A percentile compares a stretch with the other conserved stretches of the same genome.
phyloP scores from a whole-genome alignment of 2,113 vertebrate species.

The Semnopithecus entellus region DNA sequence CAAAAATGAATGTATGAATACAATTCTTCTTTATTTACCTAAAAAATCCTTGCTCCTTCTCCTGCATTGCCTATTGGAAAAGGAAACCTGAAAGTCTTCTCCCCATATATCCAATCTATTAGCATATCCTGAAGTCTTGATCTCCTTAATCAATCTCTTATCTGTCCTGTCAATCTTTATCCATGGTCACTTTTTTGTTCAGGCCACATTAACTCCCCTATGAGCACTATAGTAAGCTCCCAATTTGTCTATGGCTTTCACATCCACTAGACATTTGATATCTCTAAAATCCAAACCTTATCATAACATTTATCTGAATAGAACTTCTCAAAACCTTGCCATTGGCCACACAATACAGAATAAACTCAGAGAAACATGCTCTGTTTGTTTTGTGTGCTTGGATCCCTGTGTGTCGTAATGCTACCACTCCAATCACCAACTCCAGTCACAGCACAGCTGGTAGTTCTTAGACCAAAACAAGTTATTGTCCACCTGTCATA shows the following conservation, averaged over 20 bases:
- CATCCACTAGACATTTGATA: not conserved
- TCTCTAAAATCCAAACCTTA: not conserved
- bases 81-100: not conserved
- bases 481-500: not conserved
- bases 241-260: not conserved
- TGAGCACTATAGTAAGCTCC: too few species aligned
- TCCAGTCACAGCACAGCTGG: not conserved
- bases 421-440: not conserved
- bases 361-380: not conserved
- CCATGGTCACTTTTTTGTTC: not conserved
- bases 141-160: not conserved
- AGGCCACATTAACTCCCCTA: not conserved
- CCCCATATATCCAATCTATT: not conserved
- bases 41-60: not conserved
- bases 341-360: not conserved
- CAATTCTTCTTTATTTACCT: not conserved
- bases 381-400: not conserved
- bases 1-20: not conserved
- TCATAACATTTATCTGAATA: not conserved
- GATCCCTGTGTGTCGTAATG: rapidly evolving
- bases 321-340: not conserved
- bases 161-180: not conserved
- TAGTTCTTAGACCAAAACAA: not conserved
- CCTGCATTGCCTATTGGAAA: not conserved
- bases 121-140: not conserved